Conservation (phyloP, 1,140 invertebrate species). For the Drosophila asahinai region DNA sequence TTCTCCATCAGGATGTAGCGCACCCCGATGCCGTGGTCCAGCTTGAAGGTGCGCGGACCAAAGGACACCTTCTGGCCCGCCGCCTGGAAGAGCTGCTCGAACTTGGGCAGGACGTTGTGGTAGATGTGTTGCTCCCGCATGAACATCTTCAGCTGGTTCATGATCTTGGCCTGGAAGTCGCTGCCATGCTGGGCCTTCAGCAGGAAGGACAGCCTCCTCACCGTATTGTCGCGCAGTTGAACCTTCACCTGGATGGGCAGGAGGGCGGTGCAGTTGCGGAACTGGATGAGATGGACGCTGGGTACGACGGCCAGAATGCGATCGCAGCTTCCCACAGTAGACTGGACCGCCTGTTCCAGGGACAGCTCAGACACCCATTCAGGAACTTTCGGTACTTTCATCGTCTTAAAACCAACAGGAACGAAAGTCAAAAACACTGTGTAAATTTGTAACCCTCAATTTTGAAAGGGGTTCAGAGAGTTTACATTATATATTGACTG, state of each 20-base stretch:
- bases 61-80: constrained; percentile 20
- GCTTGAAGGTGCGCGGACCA: constrained; percentile 37
- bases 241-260: constrained; percentile 40
- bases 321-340: not conserved
- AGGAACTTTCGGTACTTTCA: constrained; percentile 28
- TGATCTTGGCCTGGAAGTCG: constrained; percentile 38
- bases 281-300: constrained; percentile 36
- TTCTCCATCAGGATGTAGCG: constrained; percentile 42
- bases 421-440: not conserved
- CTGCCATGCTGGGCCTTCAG: constrained; percentile 50
- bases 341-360: constrained; percentile 26
- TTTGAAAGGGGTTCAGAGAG: not conserved
- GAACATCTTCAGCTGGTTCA: constrained; percentile 54
- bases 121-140: constrained; percentile 49
- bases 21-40: constrained; percentile 65
- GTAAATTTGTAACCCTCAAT: constrained; percentile 11
- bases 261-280: constrained; percentile 40
- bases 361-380: constrained; percentile 40
- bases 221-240: constrained; percentile 8
- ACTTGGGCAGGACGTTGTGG: constrained; percentile 33
- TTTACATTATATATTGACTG: constrained; percentile 3
- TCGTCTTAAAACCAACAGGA: not conserved
- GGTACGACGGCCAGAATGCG: constrained; percentile 35
- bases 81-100: constrained; percentile 41
- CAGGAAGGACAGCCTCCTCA: constrained; percentile 40